Evolutionary conservation across 2,888 invertebrate genomes (phyloP), one percentile per base, ranked within the genome.

Genomic region (Stenodera caucasica): DNA sequence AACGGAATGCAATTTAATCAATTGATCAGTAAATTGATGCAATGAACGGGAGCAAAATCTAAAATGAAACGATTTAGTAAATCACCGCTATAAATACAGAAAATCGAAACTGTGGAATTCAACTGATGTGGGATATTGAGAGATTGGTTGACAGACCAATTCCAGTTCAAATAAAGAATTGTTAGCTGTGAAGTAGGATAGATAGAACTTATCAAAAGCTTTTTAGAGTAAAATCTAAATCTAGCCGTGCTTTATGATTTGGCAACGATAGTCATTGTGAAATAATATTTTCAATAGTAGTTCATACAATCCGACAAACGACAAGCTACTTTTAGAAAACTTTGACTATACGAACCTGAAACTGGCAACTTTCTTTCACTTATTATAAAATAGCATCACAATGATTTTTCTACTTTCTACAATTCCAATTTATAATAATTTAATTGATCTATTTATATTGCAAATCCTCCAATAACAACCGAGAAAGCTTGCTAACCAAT

Each of bases 11-110:
- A 63, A 64, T 64, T 58, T 64, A 64, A 64, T 64, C 61, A 64
- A 58, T 61, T 54, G 61, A 64, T 64, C 64, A 58, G 64, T 64
- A 64, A 64, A 64, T 63, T 64, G 61, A 61, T 53, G 59, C 62
- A 59, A 56, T 53, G 58, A 59, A 58, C 40, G 30, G 55, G 59
- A 57, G 37, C 40, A 52, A 58, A 50, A 64, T 61, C 61, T 53
- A 53, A 58, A 61, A 61, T 59, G 61, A 58, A 49, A 58, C 60
- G 63, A 60, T 64, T 64, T 58, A 58, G 45, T 61, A 64, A 64
- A 64, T 61, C 56, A 54, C 55, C 32, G 58, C 61, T 50, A 64
- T 64, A 64, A 64, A 64, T 64, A 64, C 63, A 55, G 58, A 63
- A 63, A 60, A 61, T 61, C 61, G 61, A 61, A 61, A 61, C 33